phyloP scores from a whole-genome alignment of 2,113 vertebrate genomes.

The Kobus ellipsiprymnus region DNA sequence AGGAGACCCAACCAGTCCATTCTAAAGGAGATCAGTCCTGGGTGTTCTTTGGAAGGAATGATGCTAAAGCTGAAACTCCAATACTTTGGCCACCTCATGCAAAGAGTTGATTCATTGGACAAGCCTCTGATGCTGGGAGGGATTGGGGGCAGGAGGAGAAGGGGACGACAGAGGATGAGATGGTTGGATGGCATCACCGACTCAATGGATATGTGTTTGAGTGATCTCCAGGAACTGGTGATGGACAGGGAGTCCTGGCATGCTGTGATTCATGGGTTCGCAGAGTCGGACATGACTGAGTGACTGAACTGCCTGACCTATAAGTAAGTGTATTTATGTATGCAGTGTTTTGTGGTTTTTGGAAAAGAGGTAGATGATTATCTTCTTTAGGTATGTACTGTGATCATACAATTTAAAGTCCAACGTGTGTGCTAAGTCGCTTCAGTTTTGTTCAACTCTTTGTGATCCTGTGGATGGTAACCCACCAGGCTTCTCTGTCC shows the following conservation, averaged over 20 bases:
- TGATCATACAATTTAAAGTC: not conserved
- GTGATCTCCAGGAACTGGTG: not conserved
- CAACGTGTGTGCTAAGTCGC: accelerated
- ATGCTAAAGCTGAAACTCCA: no score
- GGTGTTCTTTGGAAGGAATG: no score
- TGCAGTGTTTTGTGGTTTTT: not conserved
- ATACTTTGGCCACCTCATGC: no score
- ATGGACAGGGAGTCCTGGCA: not conserved
- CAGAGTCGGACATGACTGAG: not conserved
- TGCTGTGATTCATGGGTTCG: not conserved
- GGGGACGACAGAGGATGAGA: not conserved
- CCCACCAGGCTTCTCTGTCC: not conserved
- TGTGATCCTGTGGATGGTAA: not conserved
- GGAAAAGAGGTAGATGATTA: not conserved
- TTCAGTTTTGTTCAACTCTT: not conserved
- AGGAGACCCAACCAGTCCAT: no score
- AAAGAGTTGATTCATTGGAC: no score
- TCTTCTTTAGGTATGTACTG: not conserved
- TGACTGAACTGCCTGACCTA: not conserved
- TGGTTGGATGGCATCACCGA: not conserved
- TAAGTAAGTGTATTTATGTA: not conserved
- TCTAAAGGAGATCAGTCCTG: no score
- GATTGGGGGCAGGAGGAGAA: not conserved
- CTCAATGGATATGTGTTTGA: not conserved
- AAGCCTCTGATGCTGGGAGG: no score